These are phyloP conservation scores for Edolisoma coerulescens DNA, from an alignment of 2,113 vertebrate genomes.

Conservation along the genomic window DNA sequence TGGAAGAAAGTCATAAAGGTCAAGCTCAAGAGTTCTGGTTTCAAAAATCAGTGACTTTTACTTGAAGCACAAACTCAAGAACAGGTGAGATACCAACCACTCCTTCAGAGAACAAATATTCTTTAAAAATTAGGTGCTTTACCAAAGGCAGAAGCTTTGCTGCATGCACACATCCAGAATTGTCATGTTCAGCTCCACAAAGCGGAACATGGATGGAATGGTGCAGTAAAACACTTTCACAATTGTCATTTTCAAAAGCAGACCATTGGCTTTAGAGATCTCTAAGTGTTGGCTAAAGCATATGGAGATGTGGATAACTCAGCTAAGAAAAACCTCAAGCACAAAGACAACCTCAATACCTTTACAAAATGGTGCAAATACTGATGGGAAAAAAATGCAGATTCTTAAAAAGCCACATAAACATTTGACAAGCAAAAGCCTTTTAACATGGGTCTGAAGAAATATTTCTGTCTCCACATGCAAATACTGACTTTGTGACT, in stretches of 20 bases:
- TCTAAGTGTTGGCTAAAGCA: neutral
- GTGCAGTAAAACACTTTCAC: neutral
- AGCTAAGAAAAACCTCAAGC: neutral
- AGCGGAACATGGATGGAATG: accelerated
- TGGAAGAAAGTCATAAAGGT: neutral
- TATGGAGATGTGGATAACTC: neutral
- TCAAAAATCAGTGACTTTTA: neutral
- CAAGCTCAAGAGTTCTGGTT: neutral
- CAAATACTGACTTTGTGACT: neutral
- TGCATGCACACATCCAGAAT: neutral
- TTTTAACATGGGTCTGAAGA: neutral
- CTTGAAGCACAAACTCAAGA: neutral
- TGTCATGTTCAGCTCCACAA: neutral
- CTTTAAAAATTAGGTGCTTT: neutral
- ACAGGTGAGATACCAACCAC: neutral
- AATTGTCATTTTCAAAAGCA: neutral
- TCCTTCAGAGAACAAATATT: neutral
- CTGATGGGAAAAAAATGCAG: neutral
- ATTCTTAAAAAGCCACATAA: neutral
- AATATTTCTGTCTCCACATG: neutral
- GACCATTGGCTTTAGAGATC: neutral
- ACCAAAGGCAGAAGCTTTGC: neutral
- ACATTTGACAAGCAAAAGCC: neutral
- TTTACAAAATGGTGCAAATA: neutral
- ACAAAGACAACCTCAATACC: neutral